Base-by-base conservation (phyloP, 2,888 invertebrate genomes). In the Deroplatys truncata region DNA sequence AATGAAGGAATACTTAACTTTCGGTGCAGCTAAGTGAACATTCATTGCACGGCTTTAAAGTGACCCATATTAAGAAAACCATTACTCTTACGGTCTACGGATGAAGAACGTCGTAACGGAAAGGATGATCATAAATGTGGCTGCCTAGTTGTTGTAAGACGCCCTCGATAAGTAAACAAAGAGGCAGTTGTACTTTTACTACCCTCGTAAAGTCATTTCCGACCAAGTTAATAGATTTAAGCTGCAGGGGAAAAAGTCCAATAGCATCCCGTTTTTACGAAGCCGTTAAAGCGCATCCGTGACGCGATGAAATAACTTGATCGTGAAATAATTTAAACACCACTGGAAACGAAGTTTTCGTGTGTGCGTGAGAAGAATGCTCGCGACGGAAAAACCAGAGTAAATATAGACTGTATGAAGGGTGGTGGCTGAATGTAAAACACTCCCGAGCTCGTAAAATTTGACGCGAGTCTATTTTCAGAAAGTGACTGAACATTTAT, bases 401-500 rank as follows among this genome's bases (percentile, higher is more conserved):
- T 87, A 87, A 87, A 87, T 83, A 72, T 87, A 87, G 82, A 87
- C 35, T 5, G 20, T 72, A 72, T 87, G 87, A 87, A 87, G 72
- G 87, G 56, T 72, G 56, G 56, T 25, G 43, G 43, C 43, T 43
- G 56, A 72, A 25, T 86, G 86, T 86, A 82, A 86, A 82, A 28
- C 82, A 82, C 35, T 87, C 87, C 56, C 56, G 56, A 72, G 82
- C 35, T 87, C 87, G 87, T 87, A 82, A 87, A 87, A 35, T 87
- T 87, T 87, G 87, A 87, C 87, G 43, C 83, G 87, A 43, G 87
- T 87, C 87, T 87, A 87, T 87, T 87, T 87, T 87, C 82, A 87
- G 87, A 87, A 72, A 87, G 87, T 87, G 86, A 86, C 82, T 86
- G 86, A 82, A 87, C 87, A 87, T 87, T 87, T 87, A 87, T 87